Percentiles rank a stretch among this genome's conserved stretches.
Evolutionary conservation across 2,888 invertebrate species (phyloP).

Genomic region (Bembecia ichneumoniformis): DNA sequence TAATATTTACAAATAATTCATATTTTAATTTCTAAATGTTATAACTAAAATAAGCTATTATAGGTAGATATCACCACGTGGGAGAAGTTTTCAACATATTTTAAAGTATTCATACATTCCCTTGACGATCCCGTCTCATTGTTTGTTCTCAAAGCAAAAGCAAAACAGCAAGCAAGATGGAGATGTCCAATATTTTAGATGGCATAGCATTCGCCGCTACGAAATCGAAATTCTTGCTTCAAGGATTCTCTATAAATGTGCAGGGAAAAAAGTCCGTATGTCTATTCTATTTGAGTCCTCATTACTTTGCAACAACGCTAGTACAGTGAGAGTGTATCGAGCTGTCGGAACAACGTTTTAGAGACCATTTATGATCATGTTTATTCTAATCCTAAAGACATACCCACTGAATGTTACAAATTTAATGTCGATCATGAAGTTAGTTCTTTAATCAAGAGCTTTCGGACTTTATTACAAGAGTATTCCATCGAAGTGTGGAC

Average conservation of each 20-base stretch:
- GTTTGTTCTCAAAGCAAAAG: conserved; percentile 63
- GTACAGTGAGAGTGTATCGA: conserved; percentile 46
- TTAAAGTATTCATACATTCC: conserved; percentile 66
- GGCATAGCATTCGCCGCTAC: conserved; percentile 69
- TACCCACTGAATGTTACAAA: conserved; percentile 56
- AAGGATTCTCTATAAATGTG: conserved; percentile 38
- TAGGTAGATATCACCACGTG: background rate
- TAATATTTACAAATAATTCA: no score
- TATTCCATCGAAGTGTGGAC: conserved; percentile 21
- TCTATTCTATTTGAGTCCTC: conserved; percentile 30
- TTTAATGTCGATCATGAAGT: conserved; percentile 44
- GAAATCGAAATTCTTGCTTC: conserved; percentile 62
- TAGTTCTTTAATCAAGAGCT: conserved; percentile 29
- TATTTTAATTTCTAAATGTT: no score
- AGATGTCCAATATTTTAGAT: conserved; percentile 74
- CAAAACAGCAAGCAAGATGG: conserved; percentile 67
- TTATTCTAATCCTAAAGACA: conserved; percentile 62
- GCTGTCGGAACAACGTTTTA: conserved; percentile 58
- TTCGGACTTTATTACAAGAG: conserved; percentile 36
- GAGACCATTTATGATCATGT: conserved; percentile 62
- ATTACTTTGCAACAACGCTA: conserved; percentile 26
- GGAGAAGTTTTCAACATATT: conserved; percentile 20
- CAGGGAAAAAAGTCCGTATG: conserved; percentile 36
- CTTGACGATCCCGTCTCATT: conserved; percentile 66
- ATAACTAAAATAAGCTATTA: no score